Conservation (phyloP, 2,113 vertebrate species). For the Siniperca chuatsi region DNA sequence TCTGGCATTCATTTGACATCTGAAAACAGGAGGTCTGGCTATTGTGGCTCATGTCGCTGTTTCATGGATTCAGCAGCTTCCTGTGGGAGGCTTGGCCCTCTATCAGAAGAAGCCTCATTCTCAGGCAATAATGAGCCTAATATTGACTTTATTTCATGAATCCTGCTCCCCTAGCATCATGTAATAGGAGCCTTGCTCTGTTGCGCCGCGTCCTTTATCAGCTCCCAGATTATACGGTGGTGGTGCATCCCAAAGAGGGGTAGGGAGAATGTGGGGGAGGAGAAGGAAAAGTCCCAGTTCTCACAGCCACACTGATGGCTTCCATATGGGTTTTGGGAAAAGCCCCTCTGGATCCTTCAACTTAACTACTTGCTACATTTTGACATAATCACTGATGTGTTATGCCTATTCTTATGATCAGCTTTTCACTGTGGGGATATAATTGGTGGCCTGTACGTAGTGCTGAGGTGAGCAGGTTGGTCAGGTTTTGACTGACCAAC, state of each 20-base stretch:
- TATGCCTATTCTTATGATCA: conserved; percentile 51
- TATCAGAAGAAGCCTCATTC: conserved; percentile 48
- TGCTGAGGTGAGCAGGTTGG: conserved; percentile 62
- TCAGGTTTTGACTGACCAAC: conserved; percentile 45
- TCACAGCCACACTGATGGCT: conserved; percentile 81
- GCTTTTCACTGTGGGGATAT: conserved; percentile 42
- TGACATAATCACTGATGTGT: conserved; percentile 62
- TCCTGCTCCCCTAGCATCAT: conserved; percentile 47
- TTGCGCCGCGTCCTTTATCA: conserved; percentile 62
- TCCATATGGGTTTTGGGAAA: conserved; percentile 80
- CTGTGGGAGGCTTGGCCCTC: conserved; percentile 42
- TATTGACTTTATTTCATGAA: conserved; percentile 67
- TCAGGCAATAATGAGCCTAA: conserved; percentile 60
- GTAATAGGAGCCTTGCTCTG: conserved; percentile 63
- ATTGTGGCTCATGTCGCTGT: conserved; percentile 24
- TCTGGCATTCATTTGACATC: conserved; percentile 15
- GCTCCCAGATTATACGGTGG: conserved; percentile 62
- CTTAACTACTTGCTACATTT: conserved; percentile 58
- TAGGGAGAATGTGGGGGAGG: conserved; percentile 74
- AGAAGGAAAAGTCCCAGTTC: conserved; percentile 78
- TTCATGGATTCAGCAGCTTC: conserved; percentile 49
- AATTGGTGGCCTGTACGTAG: conserved; percentile 48
- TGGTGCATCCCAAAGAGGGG: conserved; percentile 70
- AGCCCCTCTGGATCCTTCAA: conserved; percentile 66
- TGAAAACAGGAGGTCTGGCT: conserved; percentile 36